Base-by-base conservation (phyloP, 1,140 invertebrate genomes). In the Stegodyphus mimosarum region DNA sequence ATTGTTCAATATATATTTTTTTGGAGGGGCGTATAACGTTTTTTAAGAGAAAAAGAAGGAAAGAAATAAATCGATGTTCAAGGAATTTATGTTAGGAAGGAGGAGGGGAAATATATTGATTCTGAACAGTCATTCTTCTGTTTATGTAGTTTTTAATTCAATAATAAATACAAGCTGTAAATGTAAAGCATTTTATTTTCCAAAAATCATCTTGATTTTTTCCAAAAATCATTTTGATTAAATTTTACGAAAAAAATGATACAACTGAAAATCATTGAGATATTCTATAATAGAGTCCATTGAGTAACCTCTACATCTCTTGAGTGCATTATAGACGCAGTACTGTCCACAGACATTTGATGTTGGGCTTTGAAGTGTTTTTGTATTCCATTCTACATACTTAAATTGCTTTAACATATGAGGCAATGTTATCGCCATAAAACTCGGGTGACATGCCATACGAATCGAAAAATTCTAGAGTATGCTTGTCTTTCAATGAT, bases 281-380 rank as follows among this genome's bases (percentile, higher is more conserved):
- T 7, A 13, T 49, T 51, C 11, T n/a, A 72, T 2, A 72, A 72
- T 72, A n/a, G 6, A 10, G 49, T 49, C 48, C 33, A 72, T 49
- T 9, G 13, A 72, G 6, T 48, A 72, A 13, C 70, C 70, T 15
- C 10, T 10, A 72, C 49, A 50, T 49, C 70, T 33, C 48, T 72
- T 72, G 11, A 50, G 6, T 49, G 51, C 9, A 17, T 13, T 6
- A 50, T 51, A 72, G n/a, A 50, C 49, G 49, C 6, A 72, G n/a
- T 72, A 72, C 17, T 72, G 70, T 72, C 70, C 70, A 50, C 50
- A 72, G 18, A 72, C 50, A 72, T 72, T 72, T 9, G 70, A 72
- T 13, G 70, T 72, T 0, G 17, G 17, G 49, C 48, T 50, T 72
- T 72, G 70, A 50, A 72, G n/a, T 1, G 50, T 48, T 11, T 9